Base-by-base conservation (phyloP, 2,113 vertebrate genomes). In the Orientallactaga bullata region DNA sequence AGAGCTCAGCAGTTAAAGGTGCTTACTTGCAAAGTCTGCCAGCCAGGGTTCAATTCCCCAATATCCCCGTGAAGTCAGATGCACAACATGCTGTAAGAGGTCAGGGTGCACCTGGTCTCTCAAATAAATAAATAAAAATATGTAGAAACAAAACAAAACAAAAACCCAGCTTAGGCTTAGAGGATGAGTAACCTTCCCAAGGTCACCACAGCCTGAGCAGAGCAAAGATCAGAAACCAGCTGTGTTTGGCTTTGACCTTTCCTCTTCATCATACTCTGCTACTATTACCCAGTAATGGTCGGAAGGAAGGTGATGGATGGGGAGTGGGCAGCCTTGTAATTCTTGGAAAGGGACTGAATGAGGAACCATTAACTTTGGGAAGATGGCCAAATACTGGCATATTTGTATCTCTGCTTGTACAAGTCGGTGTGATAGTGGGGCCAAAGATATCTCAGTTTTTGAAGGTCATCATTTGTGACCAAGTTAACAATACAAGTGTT, bases 391-490 rank as follows among this genome's bases (percentile, higher is more conserved):
- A 97, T 84, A 86, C 51, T 87, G 66, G 42, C 68, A 93, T 63
- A 94, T 89, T 87, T 85, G 23, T 85, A 28, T 89, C 42, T 94
- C n/a, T 94, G 39, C 37, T 81, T 71, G 77, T 93, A 30, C 32
- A 60, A 32, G 23, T 83, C 55, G 42, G 4, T 61, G 24, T 5
- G n/a, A 32, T n/a, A 60, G 39, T 69, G 65, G 71, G 87, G 79
- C 85, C 30, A 92, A 69, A 88, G 95, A 91, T 89, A 65, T 94
- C 71, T 61, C 63, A 78, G 63, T 84, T 37, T 84, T 86, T 91
- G 42, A 97, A 96, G 92, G 85, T 95, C 65, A 87, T 61, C 8
- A 65, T 60, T 92, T 76, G 72, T 85, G 77, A 93, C 72, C 94
- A 95, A 88, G 77, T 86, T 73, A 95, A 95, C 79, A 91, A 95